phyloP scores from a whole-genome alignment of 1,140 invertebrate genomes.

The Euura saliciscinereae region DNA sequence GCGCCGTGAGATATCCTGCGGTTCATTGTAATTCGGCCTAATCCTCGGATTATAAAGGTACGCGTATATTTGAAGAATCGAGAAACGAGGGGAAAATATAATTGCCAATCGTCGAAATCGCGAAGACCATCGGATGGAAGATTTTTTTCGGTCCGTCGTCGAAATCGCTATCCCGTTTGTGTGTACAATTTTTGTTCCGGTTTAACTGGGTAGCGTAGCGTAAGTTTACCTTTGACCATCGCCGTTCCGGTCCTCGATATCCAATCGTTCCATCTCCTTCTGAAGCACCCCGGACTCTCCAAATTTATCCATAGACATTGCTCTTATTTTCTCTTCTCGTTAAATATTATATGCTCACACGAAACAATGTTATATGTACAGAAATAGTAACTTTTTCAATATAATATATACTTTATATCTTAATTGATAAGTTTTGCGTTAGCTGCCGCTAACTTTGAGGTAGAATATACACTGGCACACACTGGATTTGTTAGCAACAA shows the following conservation, averaged over 20 bases:
- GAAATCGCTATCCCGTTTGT: neutral
- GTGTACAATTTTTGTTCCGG: neutral
- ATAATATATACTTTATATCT: conserved; percentile 26
- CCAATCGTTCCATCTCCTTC: conserved; percentile 55
- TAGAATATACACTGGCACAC: conserved; percentile 49
- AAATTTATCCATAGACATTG: conserved; percentile 56
- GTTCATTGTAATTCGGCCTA: too few species aligned
- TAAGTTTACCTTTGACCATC: conserved; percentile 47
- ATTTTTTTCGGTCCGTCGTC: neutral
- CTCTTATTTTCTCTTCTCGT: conserved; percentile 20
- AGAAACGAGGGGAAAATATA: too few species aligned
- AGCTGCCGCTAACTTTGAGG: conserved; percentile 42
- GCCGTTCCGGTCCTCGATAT: conserved; percentile 55
- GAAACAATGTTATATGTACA: conserved; percentile 35
- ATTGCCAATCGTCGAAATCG: too few species aligned
- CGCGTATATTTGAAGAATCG: too few species aligned
- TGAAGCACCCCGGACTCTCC: conserved; percentile 40
- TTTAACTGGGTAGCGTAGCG: neutral
- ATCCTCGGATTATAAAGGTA: too few species aligned
- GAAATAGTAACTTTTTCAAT: conserved; percentile 23
- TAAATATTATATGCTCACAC: conserved; percentile 28
- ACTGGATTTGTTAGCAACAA: conserved; percentile 26
- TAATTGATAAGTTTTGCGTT: conserved; percentile 25
- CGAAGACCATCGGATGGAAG: neutral
- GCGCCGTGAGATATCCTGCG: too few species aligned